Base-by-base conservation (phyloP, 2,113 vertebrate species). In the Hassar affinis region DNA sequence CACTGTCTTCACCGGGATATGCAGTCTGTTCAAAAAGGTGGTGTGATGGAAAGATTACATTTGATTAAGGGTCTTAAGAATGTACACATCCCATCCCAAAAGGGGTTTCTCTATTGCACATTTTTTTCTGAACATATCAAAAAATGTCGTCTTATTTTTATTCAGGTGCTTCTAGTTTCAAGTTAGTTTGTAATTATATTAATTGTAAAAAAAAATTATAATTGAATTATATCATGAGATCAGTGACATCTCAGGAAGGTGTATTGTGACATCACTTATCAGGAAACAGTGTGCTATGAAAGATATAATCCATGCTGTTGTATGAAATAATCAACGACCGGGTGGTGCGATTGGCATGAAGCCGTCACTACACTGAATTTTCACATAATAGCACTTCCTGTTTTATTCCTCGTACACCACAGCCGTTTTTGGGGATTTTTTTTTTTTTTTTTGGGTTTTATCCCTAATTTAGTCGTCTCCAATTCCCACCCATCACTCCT, bases 11-110 rank as follows among this genome's bases (percentile, higher is more conserved):
- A 80, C 54, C 79, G 64, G 45, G 74, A 6, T 59, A 4, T 71
- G 22, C 47, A 52, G 61, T 56, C 52, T 25, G 42, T 78, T 64
- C 76, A 78, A 30, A 22, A 79, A 54, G 47, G 11, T 66, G 66
- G 25, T 78, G 20, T 51, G 30, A 82, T 59, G 56, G 30, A 49
- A 68, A 22, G 57, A 76, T 79, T 49, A 59, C 68, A 6, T 75
- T 78, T 72, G 25, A 18, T 75, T 75, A 20, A 49, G 15, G 6
- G 8, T 30, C 14, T 75, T 1, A 5, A 38, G 51, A 10, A 38
- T 30, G 38, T 42, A 3, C 38, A 42, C 6, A 42, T 42, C 38
- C 38, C 38, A 42, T 42, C 38, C 2, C 38, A 42, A 42, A n/a
- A n/a, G n/a, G n/a, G n/a, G n/a, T n/a, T n/a, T n/a, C n/a, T n/a